Evolutionary conservation across 2,888 invertebrate genomes (phyloP).

Genomic region (Troides oblongomaculatus): DNA sequence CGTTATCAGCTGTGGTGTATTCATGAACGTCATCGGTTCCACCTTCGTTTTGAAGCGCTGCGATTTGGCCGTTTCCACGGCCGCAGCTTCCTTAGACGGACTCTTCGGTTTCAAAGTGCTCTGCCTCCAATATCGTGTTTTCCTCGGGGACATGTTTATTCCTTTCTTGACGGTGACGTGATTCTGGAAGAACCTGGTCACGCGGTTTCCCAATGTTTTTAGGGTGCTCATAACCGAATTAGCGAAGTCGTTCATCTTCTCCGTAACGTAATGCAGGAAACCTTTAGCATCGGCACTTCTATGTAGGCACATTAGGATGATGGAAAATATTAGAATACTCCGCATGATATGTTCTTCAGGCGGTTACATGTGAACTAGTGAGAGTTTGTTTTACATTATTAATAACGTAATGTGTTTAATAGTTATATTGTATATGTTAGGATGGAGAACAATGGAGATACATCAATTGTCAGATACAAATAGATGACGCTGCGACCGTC

Average conservation of each 20-base stretch:
- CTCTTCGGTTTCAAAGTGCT: constrained; percentile 9
- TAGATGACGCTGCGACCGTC: constrained; percentile 12
- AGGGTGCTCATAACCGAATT: constrained; percentile 35
- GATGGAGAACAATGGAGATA: constrained; percentile 32
- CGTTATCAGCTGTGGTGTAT: constrained; percentile 52
- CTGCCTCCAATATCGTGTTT: constrained; percentile 7
- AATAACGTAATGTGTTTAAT: constrained; percentile 25
- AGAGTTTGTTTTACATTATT: constrained; percentile 27
- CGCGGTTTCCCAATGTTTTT: constrained; percentile 35
- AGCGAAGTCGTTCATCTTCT: constrained; percentile 41
- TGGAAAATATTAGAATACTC: constrained; percentile 28
- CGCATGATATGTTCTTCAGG: constrained; percentile 30
- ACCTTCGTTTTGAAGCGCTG: constrained; percentile 39
- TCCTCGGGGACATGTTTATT: background rate
- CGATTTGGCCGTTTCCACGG: constrained; percentile 34
- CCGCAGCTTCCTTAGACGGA: constrained; percentile 36
- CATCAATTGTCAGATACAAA: constrained; percentile 22
- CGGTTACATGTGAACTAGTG: constrained; percentile 29
- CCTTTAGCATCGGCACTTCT: constrained; percentile 38
- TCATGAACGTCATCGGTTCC: constrained; percentile 48
- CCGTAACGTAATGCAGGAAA: constrained; percentile 38
- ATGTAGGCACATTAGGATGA: constrained; percentile 30
- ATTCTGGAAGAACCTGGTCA: constrained; percentile 22
- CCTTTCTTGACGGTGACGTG: constrained; percentile 9
- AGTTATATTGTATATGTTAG: constrained; percentile 24